Evolutionary conservation across 1,140 invertebrate genomes (phyloP).

Genomic region (Gyrodactylus salaris): DNA sequence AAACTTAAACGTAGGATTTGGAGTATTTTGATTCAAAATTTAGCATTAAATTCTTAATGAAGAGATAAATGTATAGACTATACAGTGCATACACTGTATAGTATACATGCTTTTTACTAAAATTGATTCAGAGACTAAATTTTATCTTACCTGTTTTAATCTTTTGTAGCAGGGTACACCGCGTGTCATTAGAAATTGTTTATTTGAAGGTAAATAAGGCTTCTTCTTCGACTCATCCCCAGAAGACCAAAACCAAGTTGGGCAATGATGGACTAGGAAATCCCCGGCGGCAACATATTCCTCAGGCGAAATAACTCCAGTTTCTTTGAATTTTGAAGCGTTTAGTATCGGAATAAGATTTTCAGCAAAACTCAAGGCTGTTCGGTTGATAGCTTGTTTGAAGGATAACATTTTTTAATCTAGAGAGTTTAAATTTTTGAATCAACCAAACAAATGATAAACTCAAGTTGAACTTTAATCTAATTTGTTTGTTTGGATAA

Average conservation of each 20-base stretch:
- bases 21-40: no score
- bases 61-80: no score
- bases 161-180: conserved; percentile 60
- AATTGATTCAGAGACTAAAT: no score
- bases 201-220: conserved; percentile 56
- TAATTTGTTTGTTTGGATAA: no score
- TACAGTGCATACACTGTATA: no score
- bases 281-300: conserved; percentile 79
- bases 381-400: conserved; percentile 69
- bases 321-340: conserved; percentile 94
- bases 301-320: conserved; percentile 61
- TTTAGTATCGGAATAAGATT: conserved; percentile 77
- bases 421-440: background rate
- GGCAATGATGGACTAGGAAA: conserved; percentile 88
- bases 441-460: background rate
- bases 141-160: conserved; percentile 40
- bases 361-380: conserved; percentile 63
- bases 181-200: conserved; percentile 80
- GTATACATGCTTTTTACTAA: no score
- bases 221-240: conserved; percentile 49
- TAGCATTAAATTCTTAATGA: no score
- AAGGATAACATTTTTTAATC: conserved; percentile 46
- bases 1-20: no score
- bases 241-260: conserved; percentile 81
- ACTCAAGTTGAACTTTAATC: no score